Conservation (phyloP, 2,797 vertebrate species). For the Taenioides sp. region DNA sequence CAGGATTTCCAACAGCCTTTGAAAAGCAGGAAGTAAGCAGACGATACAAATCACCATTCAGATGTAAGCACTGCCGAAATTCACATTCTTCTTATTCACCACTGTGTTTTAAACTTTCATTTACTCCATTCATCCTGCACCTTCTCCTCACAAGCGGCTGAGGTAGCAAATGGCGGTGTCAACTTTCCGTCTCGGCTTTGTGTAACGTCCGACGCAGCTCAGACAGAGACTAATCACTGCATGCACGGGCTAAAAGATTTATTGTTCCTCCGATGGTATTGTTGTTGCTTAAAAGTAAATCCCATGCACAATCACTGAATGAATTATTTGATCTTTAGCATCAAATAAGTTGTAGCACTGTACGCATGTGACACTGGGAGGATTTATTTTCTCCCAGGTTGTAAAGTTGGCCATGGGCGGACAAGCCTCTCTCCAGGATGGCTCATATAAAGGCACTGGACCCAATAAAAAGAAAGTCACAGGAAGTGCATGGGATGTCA, state of each 20-base stretch:
- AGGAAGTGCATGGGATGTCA: slow-evolving; percentile 78
- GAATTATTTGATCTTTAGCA: slow-evolving; percentile 74
- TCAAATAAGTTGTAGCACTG: slow-evolving; percentile 71
- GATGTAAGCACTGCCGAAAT: slow-evolving; percentile 43
- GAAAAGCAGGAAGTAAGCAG: slow-evolving; percentile 49
- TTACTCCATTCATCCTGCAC: slow-evolving; percentile 29
- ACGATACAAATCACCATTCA: slow-evolving; percentile 66
- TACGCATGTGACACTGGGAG: slow-evolving; percentile 59
- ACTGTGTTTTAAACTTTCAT: slow-evolving; percentile 42
- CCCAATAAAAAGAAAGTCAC: slow-evolving; percentile 82
- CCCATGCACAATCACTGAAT: slow-evolving; percentile 69
- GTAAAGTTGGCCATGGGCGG: slow-evolving; percentile 73
- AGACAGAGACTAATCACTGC: slow-evolving; percentile 61
- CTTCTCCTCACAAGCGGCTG: slow-evolving; percentile 36
- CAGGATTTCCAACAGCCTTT: slow-evolving; percentile 59
- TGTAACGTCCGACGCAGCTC: slow-evolving; percentile 54
- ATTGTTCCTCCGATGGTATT: slow-evolving; percentile 55
- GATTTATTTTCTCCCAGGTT: slow-evolving; percentile 71
- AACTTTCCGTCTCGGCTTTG: slow-evolving; percentile 45
- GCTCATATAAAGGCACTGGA: slow-evolving; percentile 76
- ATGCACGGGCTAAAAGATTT: slow-evolving; percentile 53
- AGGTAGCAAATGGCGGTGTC: slow-evolving; percentile 58
- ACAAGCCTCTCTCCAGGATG: slow-evolving; percentile 68
- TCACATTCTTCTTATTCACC: slow-evolving; percentile 42
- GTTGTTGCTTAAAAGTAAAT: slow-evolving; percentile 72